Percentiles rank a stretch among this genome's conserved stretches.
Conservation (phyloP, 2,888 invertebrate genomes). For the Xiphydria camelus region DNA sequence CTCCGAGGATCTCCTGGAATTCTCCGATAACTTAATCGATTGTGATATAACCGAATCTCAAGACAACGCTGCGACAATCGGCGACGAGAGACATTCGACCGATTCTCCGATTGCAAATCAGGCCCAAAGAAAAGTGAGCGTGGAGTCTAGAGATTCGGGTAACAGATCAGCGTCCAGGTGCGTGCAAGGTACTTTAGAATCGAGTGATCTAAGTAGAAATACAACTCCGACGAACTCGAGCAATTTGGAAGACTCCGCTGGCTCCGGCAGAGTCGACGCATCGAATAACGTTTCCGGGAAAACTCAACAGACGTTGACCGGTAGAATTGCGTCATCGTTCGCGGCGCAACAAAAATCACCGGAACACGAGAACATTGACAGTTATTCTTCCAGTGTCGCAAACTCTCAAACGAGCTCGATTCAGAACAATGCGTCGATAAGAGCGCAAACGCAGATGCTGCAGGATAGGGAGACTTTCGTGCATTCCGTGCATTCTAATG, state of each 20-base stretch:
- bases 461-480: neutral
- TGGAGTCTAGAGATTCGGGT: conserved; percentile 29
- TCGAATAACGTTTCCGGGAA: conserved; percentile 5
- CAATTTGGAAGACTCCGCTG: conserved; percentile 24
- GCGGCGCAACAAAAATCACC: conserved; percentile 14
- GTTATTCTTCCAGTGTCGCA: conserved; percentile 10
- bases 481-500: conserved; percentile 2
- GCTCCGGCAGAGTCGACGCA: neutral
- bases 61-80: conserved; percentile 16
- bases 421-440: conserved; percentile 1
- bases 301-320: conserved; percentile 13
- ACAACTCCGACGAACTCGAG: conserved; percentile 28
- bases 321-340: neutral
- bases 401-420: conserved; percentile 17
- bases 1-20: conserved; percentile 50
- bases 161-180: conserved; percentile 23
- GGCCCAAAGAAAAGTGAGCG: conserved; percentile 29
- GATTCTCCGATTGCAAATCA: conserved; percentile 24
- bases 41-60: conserved; percentile 26
- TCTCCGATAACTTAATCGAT: conserved; percentile 47
- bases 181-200: conserved; percentile 26
- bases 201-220: conserved; percentile 30
- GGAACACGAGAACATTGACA: conserved; percentile 8
- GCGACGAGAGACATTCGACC: conserved; percentile 18
- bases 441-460: neutral